Percentiles rank a stretch among this genome's conserved stretches.
Conservation (phyloP, 2,888 invertebrate genomes). For the Chrysodeixis includens region DNA sequence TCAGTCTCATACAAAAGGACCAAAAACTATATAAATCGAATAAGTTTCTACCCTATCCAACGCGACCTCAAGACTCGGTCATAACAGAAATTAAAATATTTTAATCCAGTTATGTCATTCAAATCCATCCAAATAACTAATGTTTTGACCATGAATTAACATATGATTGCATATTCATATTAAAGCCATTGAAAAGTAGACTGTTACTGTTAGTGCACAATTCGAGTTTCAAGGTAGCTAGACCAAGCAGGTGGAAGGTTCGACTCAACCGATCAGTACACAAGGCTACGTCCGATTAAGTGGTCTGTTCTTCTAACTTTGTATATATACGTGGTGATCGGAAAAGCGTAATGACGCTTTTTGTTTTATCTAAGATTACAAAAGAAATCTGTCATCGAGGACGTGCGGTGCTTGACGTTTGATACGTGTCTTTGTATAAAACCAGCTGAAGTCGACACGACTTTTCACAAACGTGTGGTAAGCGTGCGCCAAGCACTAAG, state of each 20-base stretch:
- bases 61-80: neutral
- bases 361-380: conserved; percentile 56
- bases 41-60: neutral
- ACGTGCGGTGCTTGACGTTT: conserved; percentile 39
- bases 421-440: conserved; percentile 73
- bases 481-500: conserved; percentile 52
- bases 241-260: conserved; percentile 17
- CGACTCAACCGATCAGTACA: conserved; percentile 32
- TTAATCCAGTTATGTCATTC: conserved; percentile 8
- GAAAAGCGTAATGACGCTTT: conserved; percentile 20
- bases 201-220: conserved; percentile 18
- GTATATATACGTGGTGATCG: conserved; percentile 6
- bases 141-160: conserved; percentile 36
- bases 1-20: no score
- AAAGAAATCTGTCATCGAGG: conserved; percentile 52
- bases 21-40: neutral
- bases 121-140: conserved; percentile 10
- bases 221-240: conserved; percentile 39
- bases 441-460: conserved; percentile 52
- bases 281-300: conserved; percentile 34
- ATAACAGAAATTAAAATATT: conserved; percentile 13
- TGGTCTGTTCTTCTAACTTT: conserved; percentile 17
- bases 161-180: conserved; percentile 35
- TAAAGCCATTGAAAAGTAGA: conserved; percentile 31
- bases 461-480: conserved; percentile 65